A percentile compares a stretch with the other conserved stretches of the same genome.
phyloP scores from a whole-genome alignment of 1,140 invertebrate species.

The Dendrolimus kikuchii region DNA sequence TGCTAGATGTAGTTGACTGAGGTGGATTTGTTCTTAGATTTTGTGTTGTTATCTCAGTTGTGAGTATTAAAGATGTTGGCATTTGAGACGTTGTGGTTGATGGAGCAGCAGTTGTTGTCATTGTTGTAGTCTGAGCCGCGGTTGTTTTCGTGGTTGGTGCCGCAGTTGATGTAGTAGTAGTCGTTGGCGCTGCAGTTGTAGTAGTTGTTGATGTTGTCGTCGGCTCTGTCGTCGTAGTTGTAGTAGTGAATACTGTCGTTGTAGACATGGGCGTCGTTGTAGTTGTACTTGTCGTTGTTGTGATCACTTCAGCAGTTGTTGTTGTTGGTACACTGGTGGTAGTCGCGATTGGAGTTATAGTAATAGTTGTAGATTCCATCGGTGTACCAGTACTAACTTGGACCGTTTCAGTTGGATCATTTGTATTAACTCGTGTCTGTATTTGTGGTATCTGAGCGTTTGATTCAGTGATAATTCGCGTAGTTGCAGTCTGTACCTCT shows the following conservation, averaged over 20 bases:
- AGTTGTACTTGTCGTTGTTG: slow-evolving; percentile 5
- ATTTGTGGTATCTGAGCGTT: slow-evolving; percentile 40
- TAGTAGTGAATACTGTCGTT: slow-evolving; percentile 19
- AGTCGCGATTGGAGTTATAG: slow-evolving; percentile 10
- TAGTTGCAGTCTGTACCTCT: slow-evolving; percentile 22
- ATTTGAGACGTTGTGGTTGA: slow-evolving; percentile 19
- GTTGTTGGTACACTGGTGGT: slow-evolving; percentile 7
- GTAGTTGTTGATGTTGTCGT: slow-evolving; percentile 5
- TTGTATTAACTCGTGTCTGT: slow-evolving; percentile 32
- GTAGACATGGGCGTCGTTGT: slow-evolving; percentile 5
- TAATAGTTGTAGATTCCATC: slow-evolving; percentile 18
- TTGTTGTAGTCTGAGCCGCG: slow-evolving; percentile 20
- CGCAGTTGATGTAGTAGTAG: slow-evolving; percentile 22
- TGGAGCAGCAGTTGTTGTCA: slow-evolving; percentile 16
- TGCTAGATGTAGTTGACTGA: slow-evolving; percentile 11
- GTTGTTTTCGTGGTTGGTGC: slow-evolving; percentile 22
- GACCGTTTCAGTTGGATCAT: slow-evolving; percentile 29
- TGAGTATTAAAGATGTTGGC: slow-evolving; percentile 14
- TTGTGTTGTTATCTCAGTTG: slow-evolving; percentile 10
- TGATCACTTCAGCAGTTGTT: slow-evolving; percentile 2
- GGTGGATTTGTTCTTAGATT: background rate
- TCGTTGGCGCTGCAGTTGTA: slow-evolving; percentile 11
- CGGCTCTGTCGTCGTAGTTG: slow-evolving; percentile 11
- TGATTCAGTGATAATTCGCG: slow-evolving; percentile 27
- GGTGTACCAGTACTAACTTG: slow-evolving; percentile 20